Evolutionary conservation across 2,113 vertebrate genomes (phyloP), one percentile per base, ranked within the genome.

Genomic region (Cyphomyrus discorhynchus): DNA sequence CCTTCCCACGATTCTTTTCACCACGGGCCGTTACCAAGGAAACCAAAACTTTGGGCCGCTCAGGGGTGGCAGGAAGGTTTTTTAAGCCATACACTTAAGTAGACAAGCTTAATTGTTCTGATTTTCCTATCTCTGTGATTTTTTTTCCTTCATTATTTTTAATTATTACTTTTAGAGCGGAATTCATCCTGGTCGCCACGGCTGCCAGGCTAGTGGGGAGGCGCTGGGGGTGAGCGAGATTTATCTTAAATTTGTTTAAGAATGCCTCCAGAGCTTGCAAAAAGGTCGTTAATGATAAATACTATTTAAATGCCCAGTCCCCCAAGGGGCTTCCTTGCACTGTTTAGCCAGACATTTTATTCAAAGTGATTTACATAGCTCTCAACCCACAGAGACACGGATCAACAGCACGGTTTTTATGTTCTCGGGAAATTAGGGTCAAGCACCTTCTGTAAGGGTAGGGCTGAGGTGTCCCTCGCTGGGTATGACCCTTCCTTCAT

Each of bases 351-450:
- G 80, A 84, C 42, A 84, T 46, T 84, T 47, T 84, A 84, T 46
- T 84, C 45, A 45, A 84, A 80, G 35, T 80, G 74, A 80, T 80
- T 80, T 80, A 39, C 74, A 80, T 39, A 80, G 74, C 74, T 80
- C 35, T 19, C 74, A 80, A 19, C 31, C 35, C 35, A 80, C 74
- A 80, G 31, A 35, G 35, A 80, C 74, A 80, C 5, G 0, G 35
- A 39, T 80, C 31, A 13, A 80, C 35, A 80, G 74, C 35, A 42
- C 0, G 35, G 74, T 19, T 80, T 80, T 80, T 42, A 80, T 80
- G 74, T 80, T 42, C 11, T 42, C 0, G 31, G 17, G 17, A 2
- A 42, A 42, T 42, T 42, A 3, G 35, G 74, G 31, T 80, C 74
- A 80, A 80, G 74, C 35, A 80, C 62, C 62, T 4, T 70, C n/a